A percentile compares a stretch with the other conserved stretches of the same genome.
Conservation (phyloP, 2,888 invertebrate genomes). For the Phania funesta region DNA sequence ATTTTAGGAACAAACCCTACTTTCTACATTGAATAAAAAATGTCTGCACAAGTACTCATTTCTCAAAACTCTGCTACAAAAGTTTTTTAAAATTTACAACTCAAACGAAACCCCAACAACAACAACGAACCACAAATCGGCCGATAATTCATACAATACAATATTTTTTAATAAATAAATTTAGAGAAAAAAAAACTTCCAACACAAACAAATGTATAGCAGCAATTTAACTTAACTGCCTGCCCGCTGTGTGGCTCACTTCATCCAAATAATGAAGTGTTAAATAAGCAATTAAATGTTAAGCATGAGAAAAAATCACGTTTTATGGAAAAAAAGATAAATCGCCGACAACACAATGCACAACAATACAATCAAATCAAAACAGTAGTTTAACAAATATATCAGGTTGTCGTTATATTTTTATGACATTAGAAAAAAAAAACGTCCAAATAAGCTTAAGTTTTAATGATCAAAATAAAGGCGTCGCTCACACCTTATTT, state of each 20-base stretch:
- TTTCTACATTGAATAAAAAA: too few species aligned
- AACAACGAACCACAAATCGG: slow-evolving; percentile 4
- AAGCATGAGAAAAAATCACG: slow-evolving; percentile 41
- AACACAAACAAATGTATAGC: neutral
- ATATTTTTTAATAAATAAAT: neutral
- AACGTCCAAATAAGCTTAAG: too few species aligned
- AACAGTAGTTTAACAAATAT: slow-evolving; percentile 12
- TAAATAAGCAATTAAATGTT: slow-evolving; percentile 61
- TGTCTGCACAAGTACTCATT: too few species aligned
- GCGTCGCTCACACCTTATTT: too few species aligned
- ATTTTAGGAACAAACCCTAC: too few species aligned
- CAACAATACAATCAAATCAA: slow-evolving; percentile 11
- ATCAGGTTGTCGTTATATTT: slow-evolving; percentile 13
- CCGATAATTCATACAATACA: neutral
- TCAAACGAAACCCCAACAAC: neutral
- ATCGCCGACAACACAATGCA: neutral
- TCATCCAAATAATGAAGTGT: slow-evolving; percentile 50
- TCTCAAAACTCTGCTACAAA: neutral
- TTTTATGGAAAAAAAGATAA: slow-evolving; percentile 1
- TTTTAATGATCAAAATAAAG: too few species aligned
- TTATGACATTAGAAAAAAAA: neutral
- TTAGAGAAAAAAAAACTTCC: neutral
- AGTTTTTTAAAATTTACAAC: neutral
- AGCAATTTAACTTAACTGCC: neutral
- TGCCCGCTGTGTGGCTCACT: neutral